These are phyloP conservation scores for Chaenocephalus aceratus DNA, from an alignment of 2,113 vertebrate species.

Conservation along the genomic window DNA sequence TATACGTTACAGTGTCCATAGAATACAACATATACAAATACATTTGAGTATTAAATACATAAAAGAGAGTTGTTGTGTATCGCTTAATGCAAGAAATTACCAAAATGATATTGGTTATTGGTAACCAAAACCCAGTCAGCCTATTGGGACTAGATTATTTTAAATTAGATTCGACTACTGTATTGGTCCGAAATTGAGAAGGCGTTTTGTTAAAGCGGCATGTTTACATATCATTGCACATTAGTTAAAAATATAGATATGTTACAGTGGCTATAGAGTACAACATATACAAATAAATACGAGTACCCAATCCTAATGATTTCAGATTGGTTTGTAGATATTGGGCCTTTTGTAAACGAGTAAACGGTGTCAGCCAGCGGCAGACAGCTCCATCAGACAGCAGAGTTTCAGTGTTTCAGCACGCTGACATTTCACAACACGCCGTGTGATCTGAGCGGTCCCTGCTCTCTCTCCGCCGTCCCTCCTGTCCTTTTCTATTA, in stretches of 20 bases:
- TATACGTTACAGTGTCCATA: no score
- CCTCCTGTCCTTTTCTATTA: constrained; percentile 16
- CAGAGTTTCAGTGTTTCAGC: background rate
- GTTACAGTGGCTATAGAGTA: no score
- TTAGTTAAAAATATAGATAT: no score
- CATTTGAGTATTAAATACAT: background rate
- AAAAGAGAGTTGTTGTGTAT: background rate
- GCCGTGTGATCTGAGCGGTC: background rate
- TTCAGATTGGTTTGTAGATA: background rate
- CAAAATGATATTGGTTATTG: background rate
- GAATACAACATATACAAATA: no score
- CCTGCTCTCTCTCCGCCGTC: background rate
- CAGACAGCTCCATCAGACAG: constrained; percentile 27
- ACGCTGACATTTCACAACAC: constrained; percentile 38
- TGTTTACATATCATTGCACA: no score
- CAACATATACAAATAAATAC: no score
- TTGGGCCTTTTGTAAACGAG: background rate
- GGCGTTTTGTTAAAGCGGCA: no score
- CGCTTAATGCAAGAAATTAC: background rate
- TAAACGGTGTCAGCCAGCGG: background rate
- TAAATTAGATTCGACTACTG: no score
- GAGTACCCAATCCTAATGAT: background rate
- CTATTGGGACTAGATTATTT: no score
- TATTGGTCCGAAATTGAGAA: no score
- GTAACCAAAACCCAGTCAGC: background rate